Percentiles rank a stretch among this genome's conserved stretches.
These are phyloP conservation scores for Brachirus orientalis DNA, from an alignment of 2,113 vertebrate species.

Conservation along the genomic window DNA sequence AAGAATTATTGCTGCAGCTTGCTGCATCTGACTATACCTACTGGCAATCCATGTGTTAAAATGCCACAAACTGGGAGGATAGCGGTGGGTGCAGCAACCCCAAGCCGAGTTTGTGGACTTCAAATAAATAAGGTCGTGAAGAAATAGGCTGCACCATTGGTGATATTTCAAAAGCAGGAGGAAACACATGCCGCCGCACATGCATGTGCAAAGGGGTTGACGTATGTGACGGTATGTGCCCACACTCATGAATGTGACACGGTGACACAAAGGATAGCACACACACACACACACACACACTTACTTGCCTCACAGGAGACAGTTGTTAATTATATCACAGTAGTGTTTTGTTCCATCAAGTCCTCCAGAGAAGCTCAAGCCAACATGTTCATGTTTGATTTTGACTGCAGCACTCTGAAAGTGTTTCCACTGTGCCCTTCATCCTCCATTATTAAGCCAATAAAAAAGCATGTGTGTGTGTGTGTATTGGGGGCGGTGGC, in stretches of 20 bases:
- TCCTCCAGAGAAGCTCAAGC: slow-evolving; percentile 61
- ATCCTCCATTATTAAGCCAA: slow-evolving; percentile 70
- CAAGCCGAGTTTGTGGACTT: no score
- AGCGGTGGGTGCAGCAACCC: no score
- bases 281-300: slow-evolving; percentile 10
- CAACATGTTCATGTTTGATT: slow-evolving; percentile 61
- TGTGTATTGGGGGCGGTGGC: background rate
- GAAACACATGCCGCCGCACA: no score
- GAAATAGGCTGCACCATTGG: no score
- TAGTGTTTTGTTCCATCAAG: slow-evolving; percentile 46
- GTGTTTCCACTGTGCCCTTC: slow-evolving; percentile 56
- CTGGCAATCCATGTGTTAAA: no score
- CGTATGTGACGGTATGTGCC: background rate
- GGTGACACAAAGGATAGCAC: background rate
- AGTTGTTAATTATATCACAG: slow-evolving; percentile 66
- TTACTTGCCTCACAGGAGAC: slow-evolving; percentile 41
- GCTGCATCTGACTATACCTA: no score
- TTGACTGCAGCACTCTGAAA: slow-evolving; percentile 52
- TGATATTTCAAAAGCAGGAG: no score
- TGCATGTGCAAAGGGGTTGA: no score
- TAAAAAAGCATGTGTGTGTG: slow-evolving; percentile 58
- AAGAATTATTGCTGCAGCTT: no score
- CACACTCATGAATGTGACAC: slow-evolving; percentile 6
- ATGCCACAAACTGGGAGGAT: no score
- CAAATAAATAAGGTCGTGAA: no score